Conservation (phyloP, 30 jellyfish, hydroid and myxozoan species). For the Turritopsis dohrnii region DNA sequence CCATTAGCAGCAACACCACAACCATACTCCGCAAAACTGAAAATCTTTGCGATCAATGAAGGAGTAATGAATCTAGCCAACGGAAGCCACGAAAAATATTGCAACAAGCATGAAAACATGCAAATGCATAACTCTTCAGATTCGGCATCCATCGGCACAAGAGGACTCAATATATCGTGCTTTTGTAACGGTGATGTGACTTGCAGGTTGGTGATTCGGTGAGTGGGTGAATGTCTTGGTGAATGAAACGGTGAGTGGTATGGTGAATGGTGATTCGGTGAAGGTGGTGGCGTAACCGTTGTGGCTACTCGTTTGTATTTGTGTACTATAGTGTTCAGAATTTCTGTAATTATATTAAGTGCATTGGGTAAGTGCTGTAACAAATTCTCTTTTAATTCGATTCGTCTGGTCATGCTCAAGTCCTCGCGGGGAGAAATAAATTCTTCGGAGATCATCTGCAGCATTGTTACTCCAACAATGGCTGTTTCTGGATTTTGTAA, state of each 20-base stretch:
- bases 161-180: conserved; percentile 15
- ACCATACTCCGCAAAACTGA: conserved; percentile 77
- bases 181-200: conserved; percentile 23
- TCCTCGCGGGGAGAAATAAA: conserved; percentile 97
- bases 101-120: conserved; percentile 60
- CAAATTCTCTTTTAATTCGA: conserved; percentile 42
- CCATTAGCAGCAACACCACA: conserved; percentile 33
- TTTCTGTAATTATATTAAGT: conserved; percentile 37
- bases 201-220: conserved; percentile 6
- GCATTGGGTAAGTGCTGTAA: conserved; percentile 67
- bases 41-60: conserved; percentile 45
- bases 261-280: conserved; percentile 70
- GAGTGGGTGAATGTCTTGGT: conserved; percentile 70
- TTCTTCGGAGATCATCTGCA: conserved; percentile 87
- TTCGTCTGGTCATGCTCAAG: conserved; percentile 60
- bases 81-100: conserved; percentile 81
- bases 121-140: conserved; percentile 77
- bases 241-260: conserved; percentile 53
- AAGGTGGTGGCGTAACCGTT: conserved; percentile 90
- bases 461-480: conserved; percentile 61
- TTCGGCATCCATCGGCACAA: conserved; percentile 28
- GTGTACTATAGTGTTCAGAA: conserved; percentile 48
- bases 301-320: conserved; percentile 37
- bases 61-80: conserved; percentile 64
- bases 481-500: conserved; percentile 56